phyloP scores from a whole-genome alignment of 2,888 invertebrate species.

The Rhorus exstirpatorius region DNA sequence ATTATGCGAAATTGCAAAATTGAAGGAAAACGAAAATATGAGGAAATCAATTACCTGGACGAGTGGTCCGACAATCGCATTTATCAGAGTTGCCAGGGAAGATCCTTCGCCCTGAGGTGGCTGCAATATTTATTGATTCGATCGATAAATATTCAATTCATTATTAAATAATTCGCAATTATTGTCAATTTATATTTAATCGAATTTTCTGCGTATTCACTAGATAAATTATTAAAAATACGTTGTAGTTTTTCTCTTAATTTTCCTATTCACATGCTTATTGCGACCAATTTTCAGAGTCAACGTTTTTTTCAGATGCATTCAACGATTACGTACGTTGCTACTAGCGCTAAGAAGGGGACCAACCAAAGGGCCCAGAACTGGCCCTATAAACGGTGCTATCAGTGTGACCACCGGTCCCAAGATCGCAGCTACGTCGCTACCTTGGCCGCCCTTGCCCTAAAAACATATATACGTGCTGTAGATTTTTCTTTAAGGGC shows the following conservation, averaged over 20 bases:
- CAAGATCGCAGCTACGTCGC: constrained; percentile 80
- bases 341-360: constrained; percentile 80
- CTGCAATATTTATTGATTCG: constrained; percentile 70
- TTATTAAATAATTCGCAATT: not conserved
- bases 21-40: not conserved
- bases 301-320: too few species aligned
- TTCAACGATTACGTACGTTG: constrained; percentile 75
- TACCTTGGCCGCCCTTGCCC: constrained; percentile 81
- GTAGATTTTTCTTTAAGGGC: not conserved
- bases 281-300: too few species aligned
- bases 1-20: constrained; percentile 13
- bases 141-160: not conserved
- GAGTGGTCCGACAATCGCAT: constrained; percentile 77
- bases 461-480: constrained; percentile 61
- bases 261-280: too few species aligned
- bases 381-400: constrained; percentile 82
- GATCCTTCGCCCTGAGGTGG: constrained; percentile 77
- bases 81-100: constrained; percentile 74
- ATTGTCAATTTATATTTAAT: not conserved
- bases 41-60: constrained; percentile 76
- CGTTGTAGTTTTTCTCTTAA: too few species aligned
- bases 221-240: too few species aligned
- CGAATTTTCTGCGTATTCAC: too few species aligned
- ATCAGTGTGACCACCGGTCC: constrained; percentile 79
- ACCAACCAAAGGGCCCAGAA: constrained; percentile 81